Evolutionary conservation across 2,797 vertebrate genomes (phyloP).

Genomic region (Manis pentadactyla): DNA sequence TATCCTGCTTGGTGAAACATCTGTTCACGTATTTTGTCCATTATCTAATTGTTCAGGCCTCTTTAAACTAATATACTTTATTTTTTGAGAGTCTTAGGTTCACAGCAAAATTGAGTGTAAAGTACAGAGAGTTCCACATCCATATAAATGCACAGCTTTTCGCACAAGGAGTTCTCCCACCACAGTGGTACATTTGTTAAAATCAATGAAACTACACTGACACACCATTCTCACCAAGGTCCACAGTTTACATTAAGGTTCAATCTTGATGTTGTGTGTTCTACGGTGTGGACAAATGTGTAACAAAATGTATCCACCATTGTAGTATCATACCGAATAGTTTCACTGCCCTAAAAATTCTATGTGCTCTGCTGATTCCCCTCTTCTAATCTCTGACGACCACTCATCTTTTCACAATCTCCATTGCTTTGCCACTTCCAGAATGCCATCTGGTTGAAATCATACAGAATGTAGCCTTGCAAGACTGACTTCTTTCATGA

Average conservation of each 20-base stretch:
- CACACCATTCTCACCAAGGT: neutral
- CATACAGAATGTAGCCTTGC: neutral
- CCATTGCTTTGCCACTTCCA: neutral
- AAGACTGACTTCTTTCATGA: neutral
- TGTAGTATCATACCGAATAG: neutral
- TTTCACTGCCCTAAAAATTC: neutral
- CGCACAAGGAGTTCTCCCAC: neutral
- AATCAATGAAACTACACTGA: neutral
- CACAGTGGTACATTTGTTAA: neutral
- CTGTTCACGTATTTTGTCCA: neutral
- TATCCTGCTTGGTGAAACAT: neutral
- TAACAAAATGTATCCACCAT: neutral
- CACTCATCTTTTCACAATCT: neutral
- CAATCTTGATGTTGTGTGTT: neutral
- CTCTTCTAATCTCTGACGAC: neutral
- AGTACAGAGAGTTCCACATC: neutral
- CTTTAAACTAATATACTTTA: neutral
- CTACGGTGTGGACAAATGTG: neutral
- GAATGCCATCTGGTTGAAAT: neutral
- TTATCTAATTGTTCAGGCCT: neutral
- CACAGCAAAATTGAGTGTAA: neutral
- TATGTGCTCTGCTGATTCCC: neutral
- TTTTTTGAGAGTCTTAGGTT: neutral
- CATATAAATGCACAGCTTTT: neutral
- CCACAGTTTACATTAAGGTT: neutral